A percentile compares a stretch with the other conserved stretches of the same genome.
phyloP scores from a whole-genome alignment of 2,797 vertebrate species.

The Acomys russatus region DNA sequence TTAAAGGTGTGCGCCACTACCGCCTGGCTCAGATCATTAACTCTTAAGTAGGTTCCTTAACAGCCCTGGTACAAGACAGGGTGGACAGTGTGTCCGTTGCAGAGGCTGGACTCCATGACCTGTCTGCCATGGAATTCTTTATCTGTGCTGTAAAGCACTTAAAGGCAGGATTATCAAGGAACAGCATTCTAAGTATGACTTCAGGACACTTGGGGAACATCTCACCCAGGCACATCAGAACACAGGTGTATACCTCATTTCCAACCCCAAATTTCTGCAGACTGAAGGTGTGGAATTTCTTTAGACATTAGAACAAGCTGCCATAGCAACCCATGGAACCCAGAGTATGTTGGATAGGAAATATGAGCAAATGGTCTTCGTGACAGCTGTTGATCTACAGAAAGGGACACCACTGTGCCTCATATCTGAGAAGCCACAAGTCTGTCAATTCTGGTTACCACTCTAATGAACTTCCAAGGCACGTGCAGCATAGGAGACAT shows the following conservation, averaged over 20 bases:
- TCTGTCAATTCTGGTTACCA: background rate
- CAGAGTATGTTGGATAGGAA: background rate
- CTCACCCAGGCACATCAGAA: background rate
- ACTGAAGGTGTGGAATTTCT: background rate
- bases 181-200: background rate
- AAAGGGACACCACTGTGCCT: background rate
- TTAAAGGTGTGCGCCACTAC: too few relatives aligned
- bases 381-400: background rate
- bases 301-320: background rate
- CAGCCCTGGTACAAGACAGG: too few relatives aligned
- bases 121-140: background rate
- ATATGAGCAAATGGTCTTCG: conserved; percentile 22
- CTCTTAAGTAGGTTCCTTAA: too few relatives aligned
- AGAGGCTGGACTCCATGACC: background rate
- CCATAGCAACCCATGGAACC: background rate
- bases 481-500: background rate
- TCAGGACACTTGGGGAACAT: background rate
- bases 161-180: background rate
- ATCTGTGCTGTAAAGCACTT: background rate
- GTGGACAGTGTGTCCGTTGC: background rate
- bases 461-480: background rate
- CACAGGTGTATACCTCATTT: background rate
- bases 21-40: too few relatives aligned
- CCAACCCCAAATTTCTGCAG: conserved; percentile 10
- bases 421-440: background rate